phyloP scores from a whole-genome alignment of 2,797 vertebrate species.

The Anolis apletophallus region DNA sequence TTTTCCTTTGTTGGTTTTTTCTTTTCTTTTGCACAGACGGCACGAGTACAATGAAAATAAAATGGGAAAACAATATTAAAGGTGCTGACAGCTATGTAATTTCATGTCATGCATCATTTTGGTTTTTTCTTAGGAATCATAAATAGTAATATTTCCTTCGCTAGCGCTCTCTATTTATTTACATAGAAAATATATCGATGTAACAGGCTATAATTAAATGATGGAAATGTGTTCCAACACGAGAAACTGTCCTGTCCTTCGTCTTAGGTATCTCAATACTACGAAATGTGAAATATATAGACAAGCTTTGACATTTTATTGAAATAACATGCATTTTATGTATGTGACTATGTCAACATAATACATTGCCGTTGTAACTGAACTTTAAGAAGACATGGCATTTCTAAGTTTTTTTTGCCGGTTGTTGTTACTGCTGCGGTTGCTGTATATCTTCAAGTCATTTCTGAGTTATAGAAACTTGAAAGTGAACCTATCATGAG shows the following conservation, averaged over 20 bases:
- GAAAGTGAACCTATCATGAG: no score
- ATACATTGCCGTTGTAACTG: conserved; percentile 53
- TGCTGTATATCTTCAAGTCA: no score
- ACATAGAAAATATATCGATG: conserved; percentile 58
- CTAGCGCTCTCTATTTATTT: conserved; percentile 52
- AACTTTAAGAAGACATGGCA: conserved; percentile 47
- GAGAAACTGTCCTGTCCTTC: conserved; percentile 44
- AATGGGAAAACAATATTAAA: not conserved
- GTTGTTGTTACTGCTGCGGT: no score
- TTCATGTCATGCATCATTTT: conserved; percentile 62
- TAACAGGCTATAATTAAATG: conserved; percentile 53
- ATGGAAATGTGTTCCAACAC: conserved; percentile 60
- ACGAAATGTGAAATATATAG: conserved; percentile 43
- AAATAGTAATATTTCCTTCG: conserved; percentile 47
- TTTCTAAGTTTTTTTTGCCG: conserved; percentile 19
- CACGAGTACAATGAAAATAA: conserved; percentile 32
- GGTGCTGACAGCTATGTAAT: conserved; percentile 41
- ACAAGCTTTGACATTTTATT: not conserved
- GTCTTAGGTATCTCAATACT: conserved; percentile 38
- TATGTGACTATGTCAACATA: conserved; percentile 63
- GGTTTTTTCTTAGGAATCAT: conserved; percentile 59
- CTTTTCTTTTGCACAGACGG: conserved; percentile 40
- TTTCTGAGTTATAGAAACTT: no score
- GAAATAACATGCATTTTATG: conserved; percentile 54
- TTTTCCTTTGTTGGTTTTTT: not conserved